Base-by-base conservation (phyloP, 53 echinoderm and acorn worm species). In the Temnopleurus reevesii region DNA sequence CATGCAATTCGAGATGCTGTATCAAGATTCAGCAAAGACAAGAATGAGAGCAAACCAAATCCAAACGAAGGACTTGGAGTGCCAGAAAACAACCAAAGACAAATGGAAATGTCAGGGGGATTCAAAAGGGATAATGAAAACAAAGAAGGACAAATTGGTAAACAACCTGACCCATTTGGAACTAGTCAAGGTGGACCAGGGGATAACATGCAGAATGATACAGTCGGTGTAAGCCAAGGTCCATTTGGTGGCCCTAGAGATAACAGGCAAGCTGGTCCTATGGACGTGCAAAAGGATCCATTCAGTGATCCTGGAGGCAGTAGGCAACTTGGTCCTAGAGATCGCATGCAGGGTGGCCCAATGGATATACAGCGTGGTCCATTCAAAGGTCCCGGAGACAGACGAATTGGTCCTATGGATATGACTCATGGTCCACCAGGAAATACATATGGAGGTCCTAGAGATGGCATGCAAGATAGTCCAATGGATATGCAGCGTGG, bases 1-100 rank as follows among this genome's bases (percentile, higher is more conserved):
- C 71, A 71, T 71, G 71, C 71, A 38, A 71, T 71, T 41, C 71
- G 71, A 8, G 71, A 71, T 71, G 71, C 71, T 38, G 71, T 71
- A n/a, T 71, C 71, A n/a, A 71, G 71, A 30, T 71, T 71, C 38
- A 41, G 41, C 41, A 71, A 71, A 71, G 71, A 71, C 19, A 41
- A 71, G 23, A 23, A 1, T n/a, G 21, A 71, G 41, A 41, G 21
- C 41, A 41, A 21, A 71, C 71, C 36, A 71, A 21, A 41, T 41
- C 71, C 71, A 2, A 41, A 38, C 1, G 21, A n/a, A 7, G 23
- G n/a, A 27, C 71, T 27, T 36, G 71, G 71, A 38, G 71, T 71
- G 23, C 43, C 71, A 71, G 71, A 71, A 19, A 36, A 71, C 36
- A 38, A 3, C n/a, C 71, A 71, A 71, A 8, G 0, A 28, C 83